Evolutionary conservation across 2,888 invertebrate genomes (phyloP), one percentile per base, ranked within the genome.

Genomic region (Troides aeacus): DNA sequence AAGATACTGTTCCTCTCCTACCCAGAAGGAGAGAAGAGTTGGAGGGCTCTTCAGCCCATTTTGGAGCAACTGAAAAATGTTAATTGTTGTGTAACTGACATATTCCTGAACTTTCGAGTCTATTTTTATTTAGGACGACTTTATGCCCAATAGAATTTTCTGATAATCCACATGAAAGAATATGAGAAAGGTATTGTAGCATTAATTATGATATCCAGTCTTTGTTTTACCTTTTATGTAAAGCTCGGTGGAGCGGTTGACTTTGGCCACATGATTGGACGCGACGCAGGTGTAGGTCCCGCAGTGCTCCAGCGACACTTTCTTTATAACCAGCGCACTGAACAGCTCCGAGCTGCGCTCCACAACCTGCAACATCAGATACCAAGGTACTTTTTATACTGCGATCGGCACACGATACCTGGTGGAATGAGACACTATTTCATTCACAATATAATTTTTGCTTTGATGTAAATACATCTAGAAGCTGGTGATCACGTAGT

Each of bases 1-100:
- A 97, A 64, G 95, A 94, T 58, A 97, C 94, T 57, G 94, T 89
- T 46, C 96, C 94, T 78, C 94, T 93, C 79, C 95, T 94, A 66
- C 96, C 97, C 17, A 96, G 92, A 68, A 96, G 94, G 21, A 96
- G 94, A 30, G 95, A 95, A 7, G 95, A 94, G 84, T 97, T 96
- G 74, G 94, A 92, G 1, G 96, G 96, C 80, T 96, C 96, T 72
- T 95, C 93, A 46, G 95, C 85, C 95, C 96, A 96, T 80, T 95
- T 95, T 71, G 96, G 96, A 60, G 97, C 96, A 77, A 96, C 97
- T 97, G 82, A 50, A 79, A 78, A 64, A 36, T 12, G 53, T n/a
- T 10, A 39, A 39, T 10, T 8, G 10, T 39, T 39, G 10, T 39
- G 8, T 10, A 10, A 10, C 10, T 10, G 39, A 8, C 10, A 10